These are phyloP conservation scores for Zosterops lateralis DNA, from an alignment of 2,113 vertebrate genomes.

Conservation along the genomic window DNA sequence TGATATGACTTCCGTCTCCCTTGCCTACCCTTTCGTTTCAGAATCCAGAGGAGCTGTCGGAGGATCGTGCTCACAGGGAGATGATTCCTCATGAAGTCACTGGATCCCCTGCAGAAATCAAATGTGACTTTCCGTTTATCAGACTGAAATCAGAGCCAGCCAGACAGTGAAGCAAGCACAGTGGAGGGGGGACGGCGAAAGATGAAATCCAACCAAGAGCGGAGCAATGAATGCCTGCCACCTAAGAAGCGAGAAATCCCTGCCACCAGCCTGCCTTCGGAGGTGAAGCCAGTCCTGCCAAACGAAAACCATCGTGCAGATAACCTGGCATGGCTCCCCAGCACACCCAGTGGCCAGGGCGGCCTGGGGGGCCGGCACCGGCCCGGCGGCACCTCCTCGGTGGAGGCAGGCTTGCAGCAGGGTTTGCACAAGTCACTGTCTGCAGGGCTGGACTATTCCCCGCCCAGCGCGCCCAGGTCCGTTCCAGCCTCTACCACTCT, in stretches of 20 bases:
- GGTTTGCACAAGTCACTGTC: conserved; percentile 85
- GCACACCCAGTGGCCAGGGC: conserved; percentile 75
- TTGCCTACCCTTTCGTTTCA: conserved; percentile 49
- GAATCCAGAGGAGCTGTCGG: conserved; percentile 76
- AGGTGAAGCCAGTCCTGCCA: conserved; percentile 82
- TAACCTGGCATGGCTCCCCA: conserved; percentile 89
- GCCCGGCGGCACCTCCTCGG: conserved; percentile 27
- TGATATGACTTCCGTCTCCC: not conserved
- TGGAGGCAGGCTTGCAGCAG: conserved; percentile 78
- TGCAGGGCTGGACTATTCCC: conserved; percentile 79
- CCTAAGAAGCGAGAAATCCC: conserved; percentile 97
- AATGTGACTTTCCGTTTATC: conserved; percentile 88
- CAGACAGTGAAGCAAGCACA: conserved; percentile 82
- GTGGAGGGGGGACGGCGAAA: conserved; percentile 81
- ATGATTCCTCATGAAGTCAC: conserved; percentile 99
- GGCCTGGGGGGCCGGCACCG: conserved; percentile 69
- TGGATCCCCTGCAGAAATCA: conserved; percentile 87
- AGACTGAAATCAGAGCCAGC: conserved; percentile 80
- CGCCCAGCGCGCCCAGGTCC: conserved; percentile 76
- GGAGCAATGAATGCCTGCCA: conserved; percentile 98
- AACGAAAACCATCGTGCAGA: conserved; percentile 87
- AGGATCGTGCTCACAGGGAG: conserved; percentile 84
- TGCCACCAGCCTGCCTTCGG: conserved; percentile 85
- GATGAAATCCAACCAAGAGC: conserved; percentile 98
- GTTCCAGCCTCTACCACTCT: conserved; percentile 83